Percentiles rank a stretch among this genome's conserved stretches.
Conservation (phyloP, 2,797 vertebrate species). For the Syngnathus acus region DNA sequence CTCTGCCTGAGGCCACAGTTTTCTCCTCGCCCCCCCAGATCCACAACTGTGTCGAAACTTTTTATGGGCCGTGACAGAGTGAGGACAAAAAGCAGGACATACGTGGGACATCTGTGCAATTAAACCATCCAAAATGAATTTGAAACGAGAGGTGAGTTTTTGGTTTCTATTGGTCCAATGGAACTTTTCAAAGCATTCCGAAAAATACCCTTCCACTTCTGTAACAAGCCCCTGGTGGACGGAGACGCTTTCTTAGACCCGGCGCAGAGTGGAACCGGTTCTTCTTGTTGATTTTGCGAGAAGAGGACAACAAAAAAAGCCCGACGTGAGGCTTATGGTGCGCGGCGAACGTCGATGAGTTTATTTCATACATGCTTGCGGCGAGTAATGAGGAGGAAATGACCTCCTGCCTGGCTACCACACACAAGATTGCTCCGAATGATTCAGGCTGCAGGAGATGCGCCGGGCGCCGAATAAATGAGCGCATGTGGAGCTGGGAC, state of each 20-base stretch:
- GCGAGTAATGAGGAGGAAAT: constrained; percentile 14
- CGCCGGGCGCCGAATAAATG: background rate
- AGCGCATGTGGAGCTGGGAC: background rate
- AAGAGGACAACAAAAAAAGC: background rate
- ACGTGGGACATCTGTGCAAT: too few relatives aligned
- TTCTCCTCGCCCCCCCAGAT: constrained; percentile 50
- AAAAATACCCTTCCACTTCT: too few relatives aligned
- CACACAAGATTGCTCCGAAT: background rate
- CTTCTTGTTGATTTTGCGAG: constrained; percentile 3
- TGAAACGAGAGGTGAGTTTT: too few relatives aligned
- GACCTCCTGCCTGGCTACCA: background rate
- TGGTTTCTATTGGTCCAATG: too few relatives aligned
- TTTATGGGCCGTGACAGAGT: constrained; percentile 63
- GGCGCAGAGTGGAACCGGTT: background rate
- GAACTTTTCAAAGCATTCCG: too few relatives aligned
- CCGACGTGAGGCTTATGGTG: background rate
- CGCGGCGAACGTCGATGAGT: constrained; percentile 1
- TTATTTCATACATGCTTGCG: constrained; percentile 22
- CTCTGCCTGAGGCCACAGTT: constrained; percentile 58
- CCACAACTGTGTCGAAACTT: constrained; percentile 64
- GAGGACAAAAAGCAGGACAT: constrained; percentile 36
- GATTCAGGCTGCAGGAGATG: constrained; percentile 1
- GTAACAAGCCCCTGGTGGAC: too few relatives aligned
- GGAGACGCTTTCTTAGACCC: background rate
- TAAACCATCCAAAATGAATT: too few relatives aligned